phyloP scores from a whole-genome alignment of 2,113 vertebrate species.

The Hystrix brachyura region DNA sequence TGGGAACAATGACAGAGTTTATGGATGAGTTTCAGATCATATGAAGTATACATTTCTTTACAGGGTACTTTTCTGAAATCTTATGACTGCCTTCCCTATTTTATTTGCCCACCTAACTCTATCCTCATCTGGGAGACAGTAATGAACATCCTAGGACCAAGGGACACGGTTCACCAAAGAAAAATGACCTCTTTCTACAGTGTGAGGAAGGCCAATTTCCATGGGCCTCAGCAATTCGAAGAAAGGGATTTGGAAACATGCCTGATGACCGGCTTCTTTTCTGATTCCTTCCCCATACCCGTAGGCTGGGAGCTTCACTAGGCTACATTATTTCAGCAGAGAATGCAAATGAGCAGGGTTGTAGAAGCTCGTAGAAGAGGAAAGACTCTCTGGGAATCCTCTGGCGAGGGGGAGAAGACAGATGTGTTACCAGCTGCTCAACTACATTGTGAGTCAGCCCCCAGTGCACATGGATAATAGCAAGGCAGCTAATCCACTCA shows the following conservation, averaged over 20 bases:
- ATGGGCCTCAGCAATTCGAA: not conserved
- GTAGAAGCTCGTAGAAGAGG: not conserved
- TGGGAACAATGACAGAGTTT: not conserved
- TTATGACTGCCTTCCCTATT: not conserved
- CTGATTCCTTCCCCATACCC: not conserved
- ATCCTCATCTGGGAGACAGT: not conserved
- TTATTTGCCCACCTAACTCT: not conserved
- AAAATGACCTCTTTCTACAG: not conserved
- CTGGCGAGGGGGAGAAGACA: conserved; percentile 62
- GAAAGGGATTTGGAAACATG: not conserved
- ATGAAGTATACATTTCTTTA: not conserved
- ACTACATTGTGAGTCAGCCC: conserved; percentile 64
- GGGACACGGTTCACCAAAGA: not conserved
- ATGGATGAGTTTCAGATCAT: not conserved
- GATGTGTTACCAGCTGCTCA: conserved; percentile 76
- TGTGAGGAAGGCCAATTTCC: not conserved
- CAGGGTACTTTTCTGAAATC: not conserved
- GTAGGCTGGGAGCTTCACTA: conserved; percentile 8
- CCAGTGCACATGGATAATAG: conserved; percentile 25
- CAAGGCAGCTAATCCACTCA: conserved; percentile 66
- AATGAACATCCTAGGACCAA: not conserved
- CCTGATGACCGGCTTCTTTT: not conserved
- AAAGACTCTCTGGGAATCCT: conserved; percentile 47
- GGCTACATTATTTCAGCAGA: conserved; percentile 15
- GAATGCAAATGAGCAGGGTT: conserved; percentile 37